phyloP scores from a whole-genome alignment of 2,113 vertebrate species.

The Charina bottae region DNA sequence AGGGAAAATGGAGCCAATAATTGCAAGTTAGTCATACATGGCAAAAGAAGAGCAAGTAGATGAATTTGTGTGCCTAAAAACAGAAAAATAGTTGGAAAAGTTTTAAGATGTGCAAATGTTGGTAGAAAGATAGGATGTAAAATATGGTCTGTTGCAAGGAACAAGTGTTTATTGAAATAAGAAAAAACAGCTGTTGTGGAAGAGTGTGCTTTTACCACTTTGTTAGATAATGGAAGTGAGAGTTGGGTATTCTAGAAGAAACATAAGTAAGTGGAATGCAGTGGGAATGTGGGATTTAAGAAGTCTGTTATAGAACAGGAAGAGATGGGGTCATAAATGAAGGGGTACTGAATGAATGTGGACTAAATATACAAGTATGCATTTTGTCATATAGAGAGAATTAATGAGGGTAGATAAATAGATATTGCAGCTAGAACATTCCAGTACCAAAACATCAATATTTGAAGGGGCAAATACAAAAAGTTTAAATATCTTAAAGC shows the following conservation, averaged over 20 bases:
- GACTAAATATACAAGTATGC: too few relatives aligned
- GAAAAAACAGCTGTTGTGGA: neutral
- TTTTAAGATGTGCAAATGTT: neutral
- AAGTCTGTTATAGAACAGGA: neutral
- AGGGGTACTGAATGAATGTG: too few relatives aligned
- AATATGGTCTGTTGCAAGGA: neutral
- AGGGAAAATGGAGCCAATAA: neutral
- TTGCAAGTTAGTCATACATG: neutral
- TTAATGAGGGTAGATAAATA: too few relatives aligned
- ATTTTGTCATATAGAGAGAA: too few relatives aligned
- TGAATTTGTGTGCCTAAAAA: neutral
- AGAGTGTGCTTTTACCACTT: neutral
- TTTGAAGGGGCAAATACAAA: too few relatives aligned
- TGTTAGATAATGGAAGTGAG: neutral
- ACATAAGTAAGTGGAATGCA: neutral
- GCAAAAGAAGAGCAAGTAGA: neutral
- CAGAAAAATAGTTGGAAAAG: neutral
- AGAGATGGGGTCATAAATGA: neutral
- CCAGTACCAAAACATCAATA: too few relatives aligned
- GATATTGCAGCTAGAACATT: too few relatives aligned
- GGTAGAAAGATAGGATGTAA: neutral
- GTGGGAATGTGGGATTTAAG: neutral
- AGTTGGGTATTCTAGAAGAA: neutral
- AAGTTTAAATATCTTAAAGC: too few relatives aligned
- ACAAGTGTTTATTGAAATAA: neutral